Conservation (phyloP, 2,888 invertebrate genomes). For the Gymnosoma rotundatum region DNA sequence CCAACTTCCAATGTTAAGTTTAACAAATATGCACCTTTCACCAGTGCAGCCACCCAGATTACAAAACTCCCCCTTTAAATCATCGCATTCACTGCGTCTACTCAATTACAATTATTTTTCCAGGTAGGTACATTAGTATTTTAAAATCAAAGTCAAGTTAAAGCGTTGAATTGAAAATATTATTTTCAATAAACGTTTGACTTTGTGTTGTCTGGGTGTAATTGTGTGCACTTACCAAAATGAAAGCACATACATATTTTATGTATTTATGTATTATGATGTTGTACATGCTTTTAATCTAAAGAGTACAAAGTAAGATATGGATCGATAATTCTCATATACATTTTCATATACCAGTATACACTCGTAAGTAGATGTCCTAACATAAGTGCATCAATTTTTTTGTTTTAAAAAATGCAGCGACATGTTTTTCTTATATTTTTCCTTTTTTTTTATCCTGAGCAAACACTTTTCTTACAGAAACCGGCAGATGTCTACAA, state of each 20-base stretch:
- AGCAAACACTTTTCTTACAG: neutral
- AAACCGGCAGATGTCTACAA: neutral
- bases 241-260: neutral
- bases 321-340: constrained; percentile 10
- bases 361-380: constrained; percentile 13
- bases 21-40: too few relatives aligned
- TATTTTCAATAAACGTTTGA: too few relatives aligned
- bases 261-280: constrained; percentile 34
- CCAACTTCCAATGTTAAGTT: too few relatives aligned
- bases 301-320: constrained; percentile 26
- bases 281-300: constrained; percentile 33
- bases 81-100: too few relatives aligned
- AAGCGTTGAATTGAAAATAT: too few relatives aligned
- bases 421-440: constrained; percentile 44
- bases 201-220: too few relatives aligned
- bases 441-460: constrained; percentile 9
- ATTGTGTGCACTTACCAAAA: neutral
- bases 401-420: constrained; percentile 14
- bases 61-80: too few relatives aligned
- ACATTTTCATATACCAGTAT: constrained; percentile 9
- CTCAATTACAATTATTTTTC: too few relatives aligned
- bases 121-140: too few relatives aligned
- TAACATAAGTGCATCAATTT: neutral
- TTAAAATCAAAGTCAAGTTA: too few relatives aligned
- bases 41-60: too few relatives aligned